phyloP scores from a whole-genome alignment of 2,113 vertebrate species.

The Gobius niger region DNA sequence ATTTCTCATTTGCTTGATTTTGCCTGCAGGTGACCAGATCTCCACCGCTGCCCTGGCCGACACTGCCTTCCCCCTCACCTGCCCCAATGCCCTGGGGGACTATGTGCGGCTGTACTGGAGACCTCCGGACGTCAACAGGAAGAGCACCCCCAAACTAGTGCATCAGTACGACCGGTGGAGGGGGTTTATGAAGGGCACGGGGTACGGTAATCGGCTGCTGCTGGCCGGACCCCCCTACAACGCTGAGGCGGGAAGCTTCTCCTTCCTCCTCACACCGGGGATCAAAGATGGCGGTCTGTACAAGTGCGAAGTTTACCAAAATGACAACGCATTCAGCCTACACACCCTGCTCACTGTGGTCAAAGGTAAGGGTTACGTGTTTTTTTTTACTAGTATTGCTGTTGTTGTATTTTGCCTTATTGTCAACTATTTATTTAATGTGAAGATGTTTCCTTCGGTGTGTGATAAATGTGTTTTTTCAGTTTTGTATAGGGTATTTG shows the following conservation, averaged over 20 bases:
- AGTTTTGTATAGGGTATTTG: too few relatives aligned
- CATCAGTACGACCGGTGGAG: conserved; percentile 71
- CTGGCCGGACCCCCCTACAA: conserved; percentile 42
- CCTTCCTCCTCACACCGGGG: conserved; percentile 60
- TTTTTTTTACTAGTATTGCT: background rate
- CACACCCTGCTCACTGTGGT: conserved; percentile 65
- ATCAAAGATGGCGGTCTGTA: conserved; percentile 65
- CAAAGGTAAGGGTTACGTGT: conserved; percentile 56
- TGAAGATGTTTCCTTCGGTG: too few relatives aligned
- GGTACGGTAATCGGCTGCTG: conserved; percentile 25
- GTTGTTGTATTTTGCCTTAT: too few relatives aligned
- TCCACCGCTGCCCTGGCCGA: conserved; percentile 40
- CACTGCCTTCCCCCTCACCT: conserved; percentile 47
- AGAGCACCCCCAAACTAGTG: background rate
- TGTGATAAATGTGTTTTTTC: too few relatives aligned
- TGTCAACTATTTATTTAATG: too few relatives aligned
- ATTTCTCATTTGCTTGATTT: background rate
- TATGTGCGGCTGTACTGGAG: conserved; percentile 64
- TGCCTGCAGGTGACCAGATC: conserved; percentile 27
- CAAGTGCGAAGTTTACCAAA: conserved; percentile 63
- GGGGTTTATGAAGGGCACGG: background rate
- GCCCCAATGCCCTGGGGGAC: conserved; percentile 60
- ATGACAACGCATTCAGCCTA: conserved; percentile 55
- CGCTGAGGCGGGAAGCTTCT: conserved; percentile 53
- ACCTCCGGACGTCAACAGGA: conserved; percentile 17